Evolutionary conservation across 1,140 invertebrate species (phyloP).

Genomic region (Drosophila mayri): DNA sequence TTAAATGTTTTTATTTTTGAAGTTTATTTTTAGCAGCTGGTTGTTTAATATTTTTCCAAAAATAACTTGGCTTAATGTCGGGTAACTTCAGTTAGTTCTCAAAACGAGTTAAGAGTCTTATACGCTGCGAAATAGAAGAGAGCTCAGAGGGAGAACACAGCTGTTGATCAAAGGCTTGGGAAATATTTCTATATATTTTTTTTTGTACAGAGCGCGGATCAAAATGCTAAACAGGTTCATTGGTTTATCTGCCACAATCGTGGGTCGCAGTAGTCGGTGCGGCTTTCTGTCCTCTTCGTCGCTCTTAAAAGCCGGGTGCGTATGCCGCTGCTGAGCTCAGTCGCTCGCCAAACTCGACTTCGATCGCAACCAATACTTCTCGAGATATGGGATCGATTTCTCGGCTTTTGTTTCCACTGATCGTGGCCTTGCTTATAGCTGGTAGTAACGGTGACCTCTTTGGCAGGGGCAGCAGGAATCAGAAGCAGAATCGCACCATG

Average conservation of each 20-base stretch:
- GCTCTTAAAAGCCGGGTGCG: constrained; percentile 56
- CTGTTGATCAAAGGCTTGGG: constrained; percentile 11
- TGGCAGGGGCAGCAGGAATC: constrained; percentile 40
- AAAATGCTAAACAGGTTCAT: constrained; percentile 70
- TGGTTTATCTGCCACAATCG: constrained; percentile 55
- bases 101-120: constrained; percentile 38
- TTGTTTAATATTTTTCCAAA: background rate
- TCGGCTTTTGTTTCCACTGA: constrained; percentile 26
- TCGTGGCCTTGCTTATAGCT: constrained; percentile 31
- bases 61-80: constrained; percentile 9
- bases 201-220: constrained; percentile 11
- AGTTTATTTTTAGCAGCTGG: background rate
- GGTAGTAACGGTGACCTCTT: constrained; percentile 50
- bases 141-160: background rate
- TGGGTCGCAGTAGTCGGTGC: constrained; percentile 17
- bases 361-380: constrained; percentile 24
- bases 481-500: constrained; percentile 53
- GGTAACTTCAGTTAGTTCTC: background rate
- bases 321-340: constrained; percentile 51
- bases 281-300: constrained; percentile 27
- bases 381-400: constrained; percentile 46
- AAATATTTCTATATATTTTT: constrained; percentile 5
- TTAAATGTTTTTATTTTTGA: too few species aligned
- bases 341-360: constrained; percentile 40
- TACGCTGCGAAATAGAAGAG: constrained; percentile 28